A percentile compares a stretch with the other conserved stretches of the same genome.
phyloP scores from a whole-genome alignment of 2,888 invertebrate species.

The Drosophila ustulata region DNA sequence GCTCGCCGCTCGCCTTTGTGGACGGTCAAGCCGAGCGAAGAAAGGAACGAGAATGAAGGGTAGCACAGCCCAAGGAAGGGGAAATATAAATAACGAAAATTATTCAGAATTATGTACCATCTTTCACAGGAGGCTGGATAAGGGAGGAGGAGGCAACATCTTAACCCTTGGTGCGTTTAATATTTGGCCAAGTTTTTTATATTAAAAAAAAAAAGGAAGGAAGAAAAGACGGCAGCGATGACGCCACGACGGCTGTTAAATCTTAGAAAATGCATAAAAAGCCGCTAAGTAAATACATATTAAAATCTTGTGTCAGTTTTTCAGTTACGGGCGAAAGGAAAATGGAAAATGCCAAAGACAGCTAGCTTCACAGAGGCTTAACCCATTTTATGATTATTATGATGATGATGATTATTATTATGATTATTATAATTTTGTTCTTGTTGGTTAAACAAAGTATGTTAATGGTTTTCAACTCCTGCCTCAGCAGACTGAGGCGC shows the following conservation, averaged over 20 bases:
- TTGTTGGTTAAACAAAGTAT: slow-evolving; percentile 65
- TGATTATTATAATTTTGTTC: slow-evolving; percentile 59
- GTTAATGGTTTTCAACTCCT: slow-evolving; percentile 61
- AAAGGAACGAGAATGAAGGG: slow-evolving; percentile 8
- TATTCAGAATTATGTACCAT: slow-evolving; percentile 72
- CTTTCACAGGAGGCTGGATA: slow-evolving; percentile 22
- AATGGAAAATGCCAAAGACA: slow-evolving; percentile 22
- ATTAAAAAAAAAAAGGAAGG: slow-evolving; percentile 38
- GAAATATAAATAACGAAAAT: slow-evolving; percentile 69
- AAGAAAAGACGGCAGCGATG: slow-evolving; percentile 5
- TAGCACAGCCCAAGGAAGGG: neutral
- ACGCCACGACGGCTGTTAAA: slow-evolving; percentile 44
- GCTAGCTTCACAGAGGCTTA: slow-evolving; percentile 40
- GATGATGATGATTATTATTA: slow-evolving; percentile 52
- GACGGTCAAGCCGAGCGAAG: slow-evolving; percentile 33
- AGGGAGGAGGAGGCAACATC: neutral
- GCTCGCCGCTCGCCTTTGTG: slow-evolving; percentile 50
- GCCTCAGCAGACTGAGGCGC: slow-evolving; percentile 1
- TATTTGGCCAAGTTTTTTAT: slow-evolving; percentile 71
- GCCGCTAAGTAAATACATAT: slow-evolving; percentile 71
- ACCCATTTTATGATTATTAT: slow-evolving; percentile 67
- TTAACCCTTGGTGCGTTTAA: slow-evolving; percentile 69
- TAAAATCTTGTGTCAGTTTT: slow-evolving; percentile 65
- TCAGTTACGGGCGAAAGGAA: slow-evolving; percentile 7
- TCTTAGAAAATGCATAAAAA: slow-evolving; percentile 73